phyloP scores from a whole-genome alignment of 2,113 vertebrate genomes.

The Oplegnathus fasciatus region DNA sequence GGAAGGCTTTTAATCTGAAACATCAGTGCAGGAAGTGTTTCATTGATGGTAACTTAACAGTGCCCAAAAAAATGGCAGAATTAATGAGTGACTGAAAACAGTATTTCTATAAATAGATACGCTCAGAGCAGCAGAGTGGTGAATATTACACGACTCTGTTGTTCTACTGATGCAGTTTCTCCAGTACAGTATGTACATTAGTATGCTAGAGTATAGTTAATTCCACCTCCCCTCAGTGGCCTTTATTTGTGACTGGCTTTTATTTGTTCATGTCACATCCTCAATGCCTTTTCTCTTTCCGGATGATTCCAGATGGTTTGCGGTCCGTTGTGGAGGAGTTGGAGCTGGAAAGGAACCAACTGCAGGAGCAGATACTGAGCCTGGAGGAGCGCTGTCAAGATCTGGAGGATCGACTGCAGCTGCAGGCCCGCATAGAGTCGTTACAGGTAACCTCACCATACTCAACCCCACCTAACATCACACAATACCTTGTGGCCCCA shows the following conservation, averaged over 20 bases:
- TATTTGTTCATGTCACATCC: neutral
- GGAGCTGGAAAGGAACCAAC: conserved; percentile 93
- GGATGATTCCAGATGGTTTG: conserved; percentile 80
- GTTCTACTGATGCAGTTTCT: neutral
- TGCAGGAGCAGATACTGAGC: conserved; percentile 93
- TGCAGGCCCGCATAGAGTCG: conserved; percentile 89
- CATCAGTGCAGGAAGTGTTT: neutral
- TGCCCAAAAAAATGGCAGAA: neutral
- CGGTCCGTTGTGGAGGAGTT: conserved; percentile 92
- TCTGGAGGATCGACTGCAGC: conserved; percentile 90
- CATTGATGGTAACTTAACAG: neutral
- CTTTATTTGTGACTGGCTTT: neutral
- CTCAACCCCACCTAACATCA: neutral
- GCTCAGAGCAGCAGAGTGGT: neutral
- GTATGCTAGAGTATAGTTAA: neutral
- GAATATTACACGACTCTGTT: neutral
- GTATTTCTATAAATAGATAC: neutral
- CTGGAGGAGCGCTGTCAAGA: conserved; percentile 91
- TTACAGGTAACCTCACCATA: conserved; percentile 85
- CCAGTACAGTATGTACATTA: neutral
- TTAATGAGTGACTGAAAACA: neutral
- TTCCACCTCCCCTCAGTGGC: no score
- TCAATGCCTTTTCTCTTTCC: neutral
- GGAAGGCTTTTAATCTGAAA: conserved; percentile 1
- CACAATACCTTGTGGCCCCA: neutral